phyloP scores from a whole-genome alignment of 2,797 vertebrate genomes.

The Enteromius trimaculatus region DNA sequence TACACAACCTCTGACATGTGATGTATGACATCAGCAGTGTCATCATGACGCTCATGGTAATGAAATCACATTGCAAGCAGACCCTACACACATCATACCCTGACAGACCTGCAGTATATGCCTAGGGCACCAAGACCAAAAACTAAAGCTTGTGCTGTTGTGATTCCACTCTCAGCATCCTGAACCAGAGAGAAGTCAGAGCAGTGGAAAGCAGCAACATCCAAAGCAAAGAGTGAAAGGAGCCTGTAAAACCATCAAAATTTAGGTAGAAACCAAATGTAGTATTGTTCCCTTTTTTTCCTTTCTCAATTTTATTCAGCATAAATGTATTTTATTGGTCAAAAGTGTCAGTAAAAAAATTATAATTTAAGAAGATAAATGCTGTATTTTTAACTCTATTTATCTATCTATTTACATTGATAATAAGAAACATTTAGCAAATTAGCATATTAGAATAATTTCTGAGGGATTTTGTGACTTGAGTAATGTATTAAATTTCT shows the following conservation, averaged over 20 bases:
- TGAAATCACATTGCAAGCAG: background rate
- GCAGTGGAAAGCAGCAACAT: background rate
- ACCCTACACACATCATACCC: conserved; percentile 1
- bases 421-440: background rate
- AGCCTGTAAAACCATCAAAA: background rate
- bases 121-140: background rate
- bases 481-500: background rate
- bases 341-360: too few relatives aligned
- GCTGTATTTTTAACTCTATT: too few relatives aligned
- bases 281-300: background rate
- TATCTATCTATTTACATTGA: too few relatives aligned
- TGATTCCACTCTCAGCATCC: background rate
- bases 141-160: background rate
- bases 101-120: conserved; percentile 9
- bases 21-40: conserved; percentile 12
- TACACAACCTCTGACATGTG: conserved; percentile 15
- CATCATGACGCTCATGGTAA: conserved; percentile 3
- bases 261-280: background rate
- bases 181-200: background rate
- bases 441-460: background rate
- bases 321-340: background rate
- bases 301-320: background rate
- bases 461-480: background rate
- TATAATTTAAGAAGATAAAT: too few relatives aligned
- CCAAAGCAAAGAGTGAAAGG: background rate